phyloP scores from a whole-genome alignment of 2,888 invertebrate species.

The Subacronicta megacephala region DNA sequence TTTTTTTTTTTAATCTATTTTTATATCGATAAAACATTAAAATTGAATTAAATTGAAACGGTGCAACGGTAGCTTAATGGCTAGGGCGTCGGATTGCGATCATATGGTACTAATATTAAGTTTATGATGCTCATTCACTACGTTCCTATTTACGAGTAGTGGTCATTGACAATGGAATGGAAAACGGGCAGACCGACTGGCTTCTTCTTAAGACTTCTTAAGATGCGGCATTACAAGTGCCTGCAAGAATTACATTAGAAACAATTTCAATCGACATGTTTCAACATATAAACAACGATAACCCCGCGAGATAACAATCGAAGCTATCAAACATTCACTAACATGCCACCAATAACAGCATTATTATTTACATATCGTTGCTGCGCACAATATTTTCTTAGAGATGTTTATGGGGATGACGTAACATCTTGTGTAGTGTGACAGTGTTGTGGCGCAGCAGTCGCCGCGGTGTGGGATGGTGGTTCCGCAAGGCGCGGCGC shows the following conservation, averaged over 20 bases:
- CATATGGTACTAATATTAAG: too few species aligned
- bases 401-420: slow-evolving; percentile 28
- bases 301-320: slow-evolving; percentile 24
- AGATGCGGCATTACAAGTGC: not conserved
- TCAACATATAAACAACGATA: slow-evolving; percentile 35
- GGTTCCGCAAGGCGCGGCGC: not conserved
- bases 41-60: too few species aligned
- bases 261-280: slow-evolving; percentile 21
- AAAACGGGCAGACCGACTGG: too few species aligned
- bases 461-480: too few species aligned
- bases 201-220: too few species aligned
- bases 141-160: too few species aligned
- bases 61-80: too few species aligned
- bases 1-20: too few species aligned
- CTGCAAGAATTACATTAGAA: slow-evolving; percentile 12
- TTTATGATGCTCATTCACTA: too few species aligned
- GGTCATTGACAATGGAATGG: too few species aligned
- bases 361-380: not conserved
- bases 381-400: not conserved
- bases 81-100: too few species aligned
- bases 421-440: slow-evolving; percentile 3
- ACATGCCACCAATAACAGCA: slow-evolving; percentile 13
- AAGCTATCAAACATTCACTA: slow-evolving; percentile 25
- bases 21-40: too few species aligned
- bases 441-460: not conserved